Evolutionary conservation across 2,113 vertebrate species (phyloP), one percentile per base, ranked within the genome.

Genomic region (Rhabdomys dilectus): DNA sequence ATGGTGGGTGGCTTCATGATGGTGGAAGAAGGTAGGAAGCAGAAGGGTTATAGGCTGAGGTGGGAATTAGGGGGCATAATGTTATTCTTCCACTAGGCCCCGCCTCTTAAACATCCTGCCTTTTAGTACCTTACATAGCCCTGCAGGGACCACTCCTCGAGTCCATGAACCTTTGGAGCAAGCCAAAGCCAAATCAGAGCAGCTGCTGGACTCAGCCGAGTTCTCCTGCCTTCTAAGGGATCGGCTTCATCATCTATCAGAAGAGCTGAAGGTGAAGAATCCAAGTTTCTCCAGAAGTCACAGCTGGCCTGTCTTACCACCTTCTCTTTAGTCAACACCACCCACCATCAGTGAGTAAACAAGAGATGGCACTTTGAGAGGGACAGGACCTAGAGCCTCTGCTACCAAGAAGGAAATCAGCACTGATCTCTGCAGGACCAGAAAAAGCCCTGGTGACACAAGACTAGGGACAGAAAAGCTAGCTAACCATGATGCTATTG

Each of bases 331-430:
- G 48, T 1, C 19, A 7, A 45, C 19, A n/a, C 11, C 39, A n/a
- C 2, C 17, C 5, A 21, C 10, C 7, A 16, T 19, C 0, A 0
- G 34, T 15, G 21, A 76, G 6, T 36, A 3, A 56, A 51, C 16
- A 22, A 15, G 26, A 66, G n/a, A 19, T 51, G 62, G 72, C 45
- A 17, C 9, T 11, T 19, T 19, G 6, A 7, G 11, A 84, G 15
- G 8, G 51, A 39, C 56, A 62, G 42, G 39, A 42, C 56, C 66
- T 51, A 36, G 60, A 70, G 22, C 48, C 31, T 10, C 29, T 29
- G 21, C 42, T 5, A n/a, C 17, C 51, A 77, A 48, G 45, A 45
- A 81, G 53, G 53, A n/a, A n/a, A 29, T 66, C 9, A 42, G 51
- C 29, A 24, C 45, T n/a, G n/a, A 39, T 36, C 39, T 88, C 68